Base-by-base conservation (phyloP, 2,113 vertebrate genomes). In the Conger conger region DNA sequence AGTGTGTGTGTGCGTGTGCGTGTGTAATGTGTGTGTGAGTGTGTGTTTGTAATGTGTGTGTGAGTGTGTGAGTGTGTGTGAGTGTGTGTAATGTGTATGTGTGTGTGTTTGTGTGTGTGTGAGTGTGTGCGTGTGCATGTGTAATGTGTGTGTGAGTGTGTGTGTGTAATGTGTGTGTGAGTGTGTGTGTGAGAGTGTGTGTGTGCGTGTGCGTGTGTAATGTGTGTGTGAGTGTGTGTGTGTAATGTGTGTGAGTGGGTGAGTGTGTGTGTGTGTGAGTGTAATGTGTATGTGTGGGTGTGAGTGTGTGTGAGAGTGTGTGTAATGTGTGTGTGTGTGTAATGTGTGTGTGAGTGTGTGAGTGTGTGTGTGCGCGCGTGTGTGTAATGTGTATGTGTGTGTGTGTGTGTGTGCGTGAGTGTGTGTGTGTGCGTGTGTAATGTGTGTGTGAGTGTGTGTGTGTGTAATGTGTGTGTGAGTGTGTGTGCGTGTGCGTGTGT, bases 301-400 rank as follows among this genome's bases (percentile, higher is more conserved):
- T 9, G 4, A 42, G 40, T 3, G 3, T 3, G 40, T 3, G 40
- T 42, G 9, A 3, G 9, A 9, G 40, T n/a, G n/a, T n/a, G n/a
- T n/a, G 3, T 3, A 9, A 9, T 42, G 9, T 42, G 40, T 3
- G 9, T 3, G 40, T 42, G 40, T 3, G 40, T 42, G 40, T n/a
- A n/a, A n/a, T 42, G 0, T 91, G 97, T 98, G 96, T 95, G 94
- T 94, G 60, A 99, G 93, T n/a, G n/a, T n/a, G n/a, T n/a, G n/a
- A n/a, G 40, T 42, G 9, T 9, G 4, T 42, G 4, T 42, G 40
- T 5, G 40, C 3, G 40, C 40, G 4, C 3, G 40, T 3, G 3
- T 3, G 40, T 3, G 40, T 42, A 42, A 3, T 5, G 40, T 3
- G 3, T 3, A 9, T n/a, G 40, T 42, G 9, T 42, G 40, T 3